These are phyloP conservation scores for Melieria crassipennis DNA, from an alignment of 2,888 invertebrate genomes.

Conservation along the genomic window DNA sequence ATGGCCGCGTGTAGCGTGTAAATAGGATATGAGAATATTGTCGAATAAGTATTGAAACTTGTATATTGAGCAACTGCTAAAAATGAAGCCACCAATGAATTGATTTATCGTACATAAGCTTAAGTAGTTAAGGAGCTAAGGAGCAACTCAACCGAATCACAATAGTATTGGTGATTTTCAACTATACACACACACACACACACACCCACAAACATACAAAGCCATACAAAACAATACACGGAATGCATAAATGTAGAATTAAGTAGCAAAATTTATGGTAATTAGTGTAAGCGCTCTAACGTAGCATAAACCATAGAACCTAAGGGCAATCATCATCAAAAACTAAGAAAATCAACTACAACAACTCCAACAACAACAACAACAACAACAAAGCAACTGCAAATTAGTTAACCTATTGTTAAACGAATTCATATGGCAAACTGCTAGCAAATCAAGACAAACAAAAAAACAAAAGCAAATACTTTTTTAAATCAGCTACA, in stretches of 20 bases:
- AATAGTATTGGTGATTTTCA: background rate
- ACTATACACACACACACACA: background rate
- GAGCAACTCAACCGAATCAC: background rate
- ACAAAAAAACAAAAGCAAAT: background rate
- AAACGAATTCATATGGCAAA: background rate
- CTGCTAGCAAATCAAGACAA: background rate
- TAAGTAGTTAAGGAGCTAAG: background rate
- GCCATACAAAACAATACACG: too few relatives aligned
- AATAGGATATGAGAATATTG: background rate
- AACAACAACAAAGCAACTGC: background rate
- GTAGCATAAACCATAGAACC: too few relatives aligned
- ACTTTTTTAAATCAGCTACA: background rate
- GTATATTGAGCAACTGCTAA: slow-evolving; percentile 30
- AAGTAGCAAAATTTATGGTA: too few relatives aligned
- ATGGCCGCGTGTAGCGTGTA: too few relatives aligned
- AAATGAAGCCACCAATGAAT: slow-evolving; percentile 35
- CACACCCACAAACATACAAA: background rate
- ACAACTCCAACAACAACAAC: background rate
- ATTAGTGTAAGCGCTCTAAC: too few relatives aligned
- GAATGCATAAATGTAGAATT: too few relatives aligned
- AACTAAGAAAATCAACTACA: background rate
- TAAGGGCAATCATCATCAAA: background rate
- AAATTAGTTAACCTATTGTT: background rate
- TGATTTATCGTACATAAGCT: slow-evolving; percentile 19
- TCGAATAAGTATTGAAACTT: slow-evolving; percentile 4